Base-by-base conservation (phyloP, 2,888 invertebrate genomes). In the Agrotis exclamationis region DNA sequence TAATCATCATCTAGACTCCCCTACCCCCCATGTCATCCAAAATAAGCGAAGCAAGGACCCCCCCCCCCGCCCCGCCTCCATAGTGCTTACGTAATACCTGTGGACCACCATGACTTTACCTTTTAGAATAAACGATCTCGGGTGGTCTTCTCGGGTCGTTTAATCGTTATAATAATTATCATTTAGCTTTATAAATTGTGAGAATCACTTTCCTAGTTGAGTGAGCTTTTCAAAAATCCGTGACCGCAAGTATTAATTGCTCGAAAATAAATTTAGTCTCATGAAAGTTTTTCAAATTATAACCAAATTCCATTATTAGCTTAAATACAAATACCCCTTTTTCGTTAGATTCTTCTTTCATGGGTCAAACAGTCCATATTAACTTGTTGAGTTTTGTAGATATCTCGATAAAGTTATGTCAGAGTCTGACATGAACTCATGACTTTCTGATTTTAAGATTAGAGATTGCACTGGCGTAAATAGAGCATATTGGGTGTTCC, bases 301-400 rank as follows among this genome's bases (percentile, higher is more conserved):
- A 18, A 65, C 28, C 45, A 6, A 20, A 13, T 28, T n/a, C 44
- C 9, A 20, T 64, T 66, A 4, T 33, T 33, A 5, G 28, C 28
- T 33, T n/a, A n/a, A n/a, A n/a, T 6, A 0, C 33, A 33, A 33
- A 7, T 7, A 7, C 1, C 39, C 39, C 9, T 39, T 39, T 39
- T 18, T 18, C 13, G 20, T 13, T 2, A 33, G 16, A 33, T 18
- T 18, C 28, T 14, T 4, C 16, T 18, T 3, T 33, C 16, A 20
- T 20, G 18, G 3, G 18, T 47, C 47, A 22, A 59, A 33, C 4
- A 20, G 18, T 18, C 33, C 6, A 3, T 16, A 59, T 3, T 57
- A 63, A n/a, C 33, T 33, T 62, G 20, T 11, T 60, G 53, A 56
- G 28, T 18, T 65, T 20, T 47, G 18, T 64, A 45, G 28, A 22